A percentile compares a stretch with the other conserved stretches of the same genome.
Evolutionary conservation across 2,888 invertebrate species (phyloP).

Genomic region (Aspidiotus rigidus): DNA sequence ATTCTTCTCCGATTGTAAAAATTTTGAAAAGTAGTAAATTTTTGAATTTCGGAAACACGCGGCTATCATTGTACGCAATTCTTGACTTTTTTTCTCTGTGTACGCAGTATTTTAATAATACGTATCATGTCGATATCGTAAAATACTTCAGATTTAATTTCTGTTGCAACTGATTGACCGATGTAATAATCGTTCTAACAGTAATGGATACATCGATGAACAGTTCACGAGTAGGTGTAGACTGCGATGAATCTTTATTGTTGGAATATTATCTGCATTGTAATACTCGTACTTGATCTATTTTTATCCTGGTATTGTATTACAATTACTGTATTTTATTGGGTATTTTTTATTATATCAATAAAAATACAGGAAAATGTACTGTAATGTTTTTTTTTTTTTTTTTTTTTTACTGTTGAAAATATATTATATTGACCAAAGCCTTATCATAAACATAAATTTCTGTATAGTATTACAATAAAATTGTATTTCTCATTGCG

Average conservation of each 20-base stretch:
- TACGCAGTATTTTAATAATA: background rate
- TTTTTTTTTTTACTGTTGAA: constrained; percentile 22
- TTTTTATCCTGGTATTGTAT: constrained; percentile 3
- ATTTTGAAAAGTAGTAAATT: background rate
- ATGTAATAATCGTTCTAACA: no score
- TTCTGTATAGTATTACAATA: constrained; percentile 26
- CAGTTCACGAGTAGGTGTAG: background rate
- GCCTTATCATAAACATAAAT: constrained; percentile 32
- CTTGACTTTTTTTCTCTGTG: background rate
- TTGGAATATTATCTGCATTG: constrained; percentile 1
- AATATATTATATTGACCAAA: constrained; percentile 26
- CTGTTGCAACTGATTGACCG: no score
- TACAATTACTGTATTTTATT: constrained; percentile 2
- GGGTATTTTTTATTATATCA: background rate
- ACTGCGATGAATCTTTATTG: background rate
- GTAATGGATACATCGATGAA: background rate
- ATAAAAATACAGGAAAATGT: no score
- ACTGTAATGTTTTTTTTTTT: background rate
- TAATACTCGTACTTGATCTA: background rate
- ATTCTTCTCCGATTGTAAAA: background rate
- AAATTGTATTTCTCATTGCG: constrained; percentile 18
- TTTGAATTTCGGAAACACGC: background rate
- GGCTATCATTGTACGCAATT: background rate
- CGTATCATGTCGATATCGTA: no score
- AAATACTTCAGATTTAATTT: no score